Conservation (phyloP, 1,140 invertebrate genomes). For the Oryzaephilus surinamensis region DNA sequence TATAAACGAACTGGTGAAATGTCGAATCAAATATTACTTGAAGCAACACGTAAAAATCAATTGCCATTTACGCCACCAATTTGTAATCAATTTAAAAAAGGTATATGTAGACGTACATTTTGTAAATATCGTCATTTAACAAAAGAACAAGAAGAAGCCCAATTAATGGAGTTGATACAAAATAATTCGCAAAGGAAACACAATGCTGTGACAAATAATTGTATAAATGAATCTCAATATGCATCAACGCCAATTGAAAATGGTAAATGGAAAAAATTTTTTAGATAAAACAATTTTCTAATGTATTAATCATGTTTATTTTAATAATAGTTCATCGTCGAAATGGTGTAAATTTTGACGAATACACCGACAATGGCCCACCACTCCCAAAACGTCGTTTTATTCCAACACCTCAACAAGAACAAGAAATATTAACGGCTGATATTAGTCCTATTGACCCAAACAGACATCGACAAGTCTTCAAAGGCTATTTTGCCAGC, state of each 20-base stretch:
- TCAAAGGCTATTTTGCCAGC: constrained; percentile 33
- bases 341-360: constrained; percentile 18
- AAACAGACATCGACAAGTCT: constrained; percentile 16
- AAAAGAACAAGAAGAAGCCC: constrained; percentile 38
- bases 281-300: no score
- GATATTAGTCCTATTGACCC: constrained; percentile 4
- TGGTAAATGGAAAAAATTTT: no score
- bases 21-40: constrained; percentile 45
- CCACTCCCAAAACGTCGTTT: constrained; percentile 26
- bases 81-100: constrained; percentile 69
- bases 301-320: no score
- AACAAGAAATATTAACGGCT: constrained; percentile 12
- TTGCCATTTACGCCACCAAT: constrained; percentile 42
- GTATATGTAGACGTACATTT: constrained; percentile 45
- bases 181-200: constrained; percentile 23
- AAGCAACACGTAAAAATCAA: constrained; percentile 37
- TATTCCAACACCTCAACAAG: constrained; percentile 4
- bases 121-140: constrained; percentile 45
- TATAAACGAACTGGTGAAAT: constrained; percentile 58
- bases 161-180: constrained; percentile 30
- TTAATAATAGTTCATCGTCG: constrained; percentile 11
- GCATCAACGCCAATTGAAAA: no score
- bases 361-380: constrained; percentile 23
- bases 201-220: constrained; percentile 15
- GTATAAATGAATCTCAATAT: constrained; percentile 19